Evolutionary conservation across 2,888 invertebrate genomes (phyloP).

Genomic region (Bruchidius siliquastri): DNA sequence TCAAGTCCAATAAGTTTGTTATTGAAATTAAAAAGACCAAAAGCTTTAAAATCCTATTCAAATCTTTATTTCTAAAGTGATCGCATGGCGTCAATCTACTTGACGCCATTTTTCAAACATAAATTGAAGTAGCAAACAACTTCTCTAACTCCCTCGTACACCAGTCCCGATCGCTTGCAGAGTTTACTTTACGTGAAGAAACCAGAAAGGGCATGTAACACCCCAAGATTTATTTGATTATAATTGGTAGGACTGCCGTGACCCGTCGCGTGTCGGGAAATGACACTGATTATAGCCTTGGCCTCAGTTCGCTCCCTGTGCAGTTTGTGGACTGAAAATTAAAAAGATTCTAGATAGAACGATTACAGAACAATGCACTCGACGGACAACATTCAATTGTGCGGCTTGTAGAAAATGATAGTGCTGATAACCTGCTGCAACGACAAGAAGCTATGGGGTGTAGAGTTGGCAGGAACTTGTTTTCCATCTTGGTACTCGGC

Average conservation of each 20-base stretch:
- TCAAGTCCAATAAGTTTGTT: too few species aligned
- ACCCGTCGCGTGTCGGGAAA: not conserved
- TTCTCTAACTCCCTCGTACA: not conserved
- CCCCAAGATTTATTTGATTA: not conserved
- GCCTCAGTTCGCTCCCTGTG: not conserved
- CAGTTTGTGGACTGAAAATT: not conserved
- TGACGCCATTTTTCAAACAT: too few species aligned
- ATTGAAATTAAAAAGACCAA: too few species aligned
- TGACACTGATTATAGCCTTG: not conserved
- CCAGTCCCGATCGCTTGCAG: not conserved
- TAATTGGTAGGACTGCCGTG: not conserved
- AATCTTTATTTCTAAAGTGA: too few species aligned
- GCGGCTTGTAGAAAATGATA: not conserved
- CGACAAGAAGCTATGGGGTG: not conserved
- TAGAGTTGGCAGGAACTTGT: not conserved
- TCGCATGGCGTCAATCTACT: too few species aligned
- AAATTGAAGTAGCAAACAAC: too few species aligned
- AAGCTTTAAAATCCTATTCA: too few species aligned
- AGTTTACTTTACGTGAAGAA: not conserved
- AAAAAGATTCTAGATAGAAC: not conserved
- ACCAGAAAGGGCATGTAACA: not conserved
- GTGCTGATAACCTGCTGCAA: not conserved
- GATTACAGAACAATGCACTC: not conserved
- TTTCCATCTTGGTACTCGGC: not conserved
- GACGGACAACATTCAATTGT: not conserved